Evolutionary conservation across 2,888 invertebrate species (phyloP), one percentile per base, ranked within the genome.

Genomic region (Drosophila fulvimacula): DNA sequence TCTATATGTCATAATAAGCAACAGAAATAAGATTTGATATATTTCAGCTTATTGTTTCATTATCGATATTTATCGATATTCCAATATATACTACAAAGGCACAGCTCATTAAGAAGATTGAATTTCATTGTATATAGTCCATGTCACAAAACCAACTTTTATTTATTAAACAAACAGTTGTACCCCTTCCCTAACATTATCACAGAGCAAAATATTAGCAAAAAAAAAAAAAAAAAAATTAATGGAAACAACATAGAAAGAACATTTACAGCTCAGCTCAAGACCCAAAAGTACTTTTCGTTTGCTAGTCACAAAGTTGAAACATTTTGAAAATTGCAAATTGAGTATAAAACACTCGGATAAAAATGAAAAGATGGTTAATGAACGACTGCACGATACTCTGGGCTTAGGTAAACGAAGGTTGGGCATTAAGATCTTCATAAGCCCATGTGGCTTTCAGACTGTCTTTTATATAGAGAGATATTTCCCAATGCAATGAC

Each of bases 311-410:
- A 17, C 13, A 34, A 17, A 13, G 17, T 82, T 68, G 62, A 46
- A 76, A 72, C 68, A 76, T 79, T 82, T 82, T 53, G 62, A 57
- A 57, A 73, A 80, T 80, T 67, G 69, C 66, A 80, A 80, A 80
- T 79, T 61, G 76, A 69, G 83, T 65, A 58, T 57, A 82, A 82
- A 82, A 67, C 38, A 55, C 52, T 46, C 41, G 5, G 15, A 27
- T 44, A 56, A 57, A 32, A 39, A 21, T 21, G 34, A 21, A 52
- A 5, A 17, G 27, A 11, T 17, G 11, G 6, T 30, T 0, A 30
- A 48, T n/a, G 30, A 36, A 34, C 24, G 11, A 52, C 36, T n/a
- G 10, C 5, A 1, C n/a, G 36, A 52, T 36, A 36, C 51, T 24
- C 51, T 51, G 2, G 10, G 2, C 2, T 27, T 5, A 5, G 9